Percentiles rank a stretch among this genome's conserved stretches.
Evolutionary conservation across 2,113 vertebrate genomes (phyloP).

Genomic region (Stegastes partitus): DNA sequence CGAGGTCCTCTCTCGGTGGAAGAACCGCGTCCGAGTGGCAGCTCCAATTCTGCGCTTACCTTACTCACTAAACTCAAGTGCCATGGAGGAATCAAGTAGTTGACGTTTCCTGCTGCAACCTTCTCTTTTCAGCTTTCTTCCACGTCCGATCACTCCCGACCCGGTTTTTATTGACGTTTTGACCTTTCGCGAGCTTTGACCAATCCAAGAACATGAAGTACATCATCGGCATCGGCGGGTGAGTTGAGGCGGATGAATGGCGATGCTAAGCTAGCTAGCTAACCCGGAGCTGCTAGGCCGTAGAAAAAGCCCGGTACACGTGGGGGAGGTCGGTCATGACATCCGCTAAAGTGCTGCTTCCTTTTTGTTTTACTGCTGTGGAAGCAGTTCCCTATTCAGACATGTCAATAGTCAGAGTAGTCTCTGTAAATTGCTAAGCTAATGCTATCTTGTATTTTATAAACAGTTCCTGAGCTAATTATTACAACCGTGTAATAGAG

Average conservation of each 20-base stretch:
- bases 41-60: constrained; percentile 56
- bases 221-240: constrained; percentile 96
- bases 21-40: constrained; percentile 72
- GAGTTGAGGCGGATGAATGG: constrained; percentile 74
- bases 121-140: constrained; percentile 83
- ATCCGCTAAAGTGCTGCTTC: not conserved
- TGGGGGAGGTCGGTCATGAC: constrained; percentile 37
- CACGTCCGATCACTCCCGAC: constrained; percentile 73
- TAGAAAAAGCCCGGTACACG: constrained; percentile 55
- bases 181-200: constrained; percentile 18
- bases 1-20: constrained; percentile 72
- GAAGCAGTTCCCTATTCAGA: not conserved
- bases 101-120: constrained; percentile 84
- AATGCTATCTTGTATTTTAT: not conserved
- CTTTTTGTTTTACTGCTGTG: not conserved
- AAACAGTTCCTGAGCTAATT: not conserved
- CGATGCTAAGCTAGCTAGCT: constrained; percentile 41
- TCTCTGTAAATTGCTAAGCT: not conserved
- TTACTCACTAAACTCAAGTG: constrained; percentile 41
- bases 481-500: not conserved
- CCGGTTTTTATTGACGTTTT: constrained; percentile 61
- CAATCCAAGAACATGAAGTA: constrained; percentile 86
- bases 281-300: constrained; percentile 21
- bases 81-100: constrained; percentile 86
- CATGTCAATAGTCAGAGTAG: fast-evolving